Evolutionary conservation across 2,113 vertebrate genomes (phyloP), one percentile per base, ranked within the genome.

Genomic region (Porphyrio hochstetteri): DNA sequence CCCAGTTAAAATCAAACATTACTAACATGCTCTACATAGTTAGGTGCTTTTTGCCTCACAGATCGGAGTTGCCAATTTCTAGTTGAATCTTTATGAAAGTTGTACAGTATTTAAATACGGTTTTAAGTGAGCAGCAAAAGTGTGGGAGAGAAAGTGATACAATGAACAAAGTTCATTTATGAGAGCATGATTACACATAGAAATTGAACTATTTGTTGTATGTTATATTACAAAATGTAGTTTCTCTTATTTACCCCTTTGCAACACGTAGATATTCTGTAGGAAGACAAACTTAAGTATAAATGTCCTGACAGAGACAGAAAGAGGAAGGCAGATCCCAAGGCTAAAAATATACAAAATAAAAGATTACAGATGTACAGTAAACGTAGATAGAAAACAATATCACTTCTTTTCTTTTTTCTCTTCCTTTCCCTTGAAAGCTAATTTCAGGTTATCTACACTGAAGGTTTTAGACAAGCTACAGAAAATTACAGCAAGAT

Each of bases 11-110:
- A 10, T 31, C 71, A 3, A 93, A 16, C 15, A n/a, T 21, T 44
- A 21, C 4, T 12, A 27, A 31, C 25, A 33, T 11, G 8, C 2
- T 75, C 4, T 42, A 28, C 0, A 0, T 21, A 33, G 24, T 24
- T 28, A 5, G 7, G 3, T 50, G 3, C 31, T 18, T 33, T 55
- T 29, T 44, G 4, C n/a, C 55, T 20, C 36, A 48, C 5, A 61
- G 14, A 38, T 23, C 16, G 61, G 10, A 16, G 5, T 28, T 55
- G 29, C 6, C 59, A 79, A 82, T 27, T 38, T 21, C 17, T 8
- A 55, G 7, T 0, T 65, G 9, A 16, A 46, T 20, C n/a, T 28
- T 78, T 21, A 42, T 7, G 10, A 44, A 75, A 31, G 8, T 13
- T 42, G 18, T 4, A 46, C 10, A 81, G 4, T 48, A 50, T 91